Evolutionary conservation across 1,140 invertebrate species (phyloP), one percentile per base, ranked within the genome.

Genomic region (Pararge aegeria): DNA sequence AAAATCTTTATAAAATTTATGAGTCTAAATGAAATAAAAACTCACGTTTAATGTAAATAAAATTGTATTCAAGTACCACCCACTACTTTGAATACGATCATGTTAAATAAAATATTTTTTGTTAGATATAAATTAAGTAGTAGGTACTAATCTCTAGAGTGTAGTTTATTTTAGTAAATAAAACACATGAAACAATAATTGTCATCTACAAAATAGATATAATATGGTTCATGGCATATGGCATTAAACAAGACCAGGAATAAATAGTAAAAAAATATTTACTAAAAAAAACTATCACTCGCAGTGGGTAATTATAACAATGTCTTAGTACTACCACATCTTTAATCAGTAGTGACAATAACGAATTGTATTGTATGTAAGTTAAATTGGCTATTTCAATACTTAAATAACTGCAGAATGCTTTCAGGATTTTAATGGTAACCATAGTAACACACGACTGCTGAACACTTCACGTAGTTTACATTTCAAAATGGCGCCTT

Each of bases 341-440:
- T 67, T 67, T 61, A 70, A 66, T 69, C 66, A 76, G 66, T 78
- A 75, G 68, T 73, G 80, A 83, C 78, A 83, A 83, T 80, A 44
- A 44, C 20, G n/a, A 66, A 66, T 75, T 48, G 66, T 68, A 56
- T 24, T 24, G n/a, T n/a, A n/a, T 59, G 60, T 73, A 70, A 66
- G 54, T 73, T 61, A 58, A 70, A 59, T 54, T 64, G 59, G 55
- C 54, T 55, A 65, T 61, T 65, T 55, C 54, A 56, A 70, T 64
- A 66, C 51, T 59, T 57, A 50, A 61, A 61, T 46, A 37, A 48
- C 54, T 19, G 34, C 20, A 50, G 16, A 51, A 12, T 21, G 46
- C 30, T 51, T 48, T 40, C 49, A 62, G 37, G 34, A 40, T 68
- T 64, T 51, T 61, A 61, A 49, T 61, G 29, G n/a, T n/a, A n/a